A percentile compares a stretch with the other conserved stretches of the same genome.
phyloP scores from a whole-genome alignment of 2,113 vertebrate species.

The Mormoops blainvillei region DNA sequence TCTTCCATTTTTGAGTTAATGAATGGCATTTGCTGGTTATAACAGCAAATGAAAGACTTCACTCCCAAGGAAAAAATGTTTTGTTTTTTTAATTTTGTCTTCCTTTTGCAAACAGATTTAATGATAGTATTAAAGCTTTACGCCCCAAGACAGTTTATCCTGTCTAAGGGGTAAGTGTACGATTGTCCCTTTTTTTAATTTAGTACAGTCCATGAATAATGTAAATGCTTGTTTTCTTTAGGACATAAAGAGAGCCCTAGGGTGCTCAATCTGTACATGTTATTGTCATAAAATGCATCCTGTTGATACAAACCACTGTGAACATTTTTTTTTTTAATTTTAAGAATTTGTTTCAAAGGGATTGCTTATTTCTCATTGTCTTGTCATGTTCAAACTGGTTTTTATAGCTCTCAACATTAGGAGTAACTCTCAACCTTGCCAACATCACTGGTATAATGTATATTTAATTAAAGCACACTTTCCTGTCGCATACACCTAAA shows the following conservation, averaged over 20 bases:
- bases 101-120: conserved; percentile 70
- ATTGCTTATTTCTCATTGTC: conserved; percentile 80
- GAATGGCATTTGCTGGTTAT: conserved; percentile 84
- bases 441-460: conserved; percentile 80
- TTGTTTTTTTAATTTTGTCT: conserved; percentile 65
- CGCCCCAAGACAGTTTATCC: conserved; percentile 84
- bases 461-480: conserved; percentile 82
- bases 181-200: conserved; percentile 57
- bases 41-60: conserved; percentile 79
- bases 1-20: conserved; percentile 71
- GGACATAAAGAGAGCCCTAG: conserved; percentile 80
- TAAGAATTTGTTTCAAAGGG: conserved; percentile 81
- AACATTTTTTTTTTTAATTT: conserved; percentile 78
- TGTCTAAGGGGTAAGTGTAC: conserved; percentile 65
- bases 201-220: conserved; percentile 70
- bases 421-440: conserved; percentile 73
- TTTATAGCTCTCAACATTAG: conserved; percentile 77
- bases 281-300: conserved; percentile 76
- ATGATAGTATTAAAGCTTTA: conserved; percentile 85
- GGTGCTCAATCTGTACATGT: conserved; percentile 80
- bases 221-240: conserved; percentile 79
- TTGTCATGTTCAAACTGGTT: conserved; percentile 76
- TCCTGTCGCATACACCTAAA: conserved; percentile 69
- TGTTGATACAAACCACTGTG: conserved; percentile 87
- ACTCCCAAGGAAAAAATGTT: conserved; percentile 72